A percentile compares a stretch with the other conserved stretches of the same genome.
Evolutionary conservation across 2,888 invertebrate species (phyloP).

Genomic region (Amiota communis): DNA sequence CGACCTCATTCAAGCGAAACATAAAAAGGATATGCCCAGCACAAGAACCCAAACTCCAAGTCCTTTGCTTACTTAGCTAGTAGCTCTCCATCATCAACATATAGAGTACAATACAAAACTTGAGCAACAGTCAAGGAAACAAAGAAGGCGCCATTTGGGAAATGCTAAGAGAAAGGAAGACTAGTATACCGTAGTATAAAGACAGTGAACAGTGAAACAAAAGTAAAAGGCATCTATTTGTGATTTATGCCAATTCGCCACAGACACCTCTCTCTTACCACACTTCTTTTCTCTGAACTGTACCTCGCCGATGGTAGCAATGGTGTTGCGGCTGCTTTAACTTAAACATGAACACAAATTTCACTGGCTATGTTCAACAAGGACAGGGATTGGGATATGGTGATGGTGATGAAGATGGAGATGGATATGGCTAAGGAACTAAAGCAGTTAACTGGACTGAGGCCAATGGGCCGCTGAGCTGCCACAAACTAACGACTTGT

Average conservation of each 20-base stretch:
- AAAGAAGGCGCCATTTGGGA: conserved; percentile 53
- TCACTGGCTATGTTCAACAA: not conserved
- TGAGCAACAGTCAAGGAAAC: conserved; percentile 42
- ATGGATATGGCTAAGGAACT: conserved; percentile 39
- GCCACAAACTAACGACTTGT: conserved; percentile 60
- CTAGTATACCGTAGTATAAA: conserved; percentile 28
- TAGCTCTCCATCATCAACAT: too few species aligned
- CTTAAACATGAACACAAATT: conserved; percentile 14
- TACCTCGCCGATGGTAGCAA: not conserved
- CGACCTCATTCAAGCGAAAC: conserved; percentile 67
- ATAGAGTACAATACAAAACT: conserved; percentile 8
- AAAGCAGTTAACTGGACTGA: conserved; percentile 4
- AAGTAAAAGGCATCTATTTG: conserved; percentile 59
- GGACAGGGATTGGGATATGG: not conserved
- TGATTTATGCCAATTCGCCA: conserved; percentile 53
- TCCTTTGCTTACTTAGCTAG: too few species aligned
- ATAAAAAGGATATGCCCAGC: conserved; percentile 23
- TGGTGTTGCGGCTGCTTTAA: conserved; percentile 22
- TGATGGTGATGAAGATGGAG: conserved; percentile 20
- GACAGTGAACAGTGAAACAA: conserved; percentile 10
- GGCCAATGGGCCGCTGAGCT: conserved; percentile 29
- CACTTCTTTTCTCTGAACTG: not conserved
- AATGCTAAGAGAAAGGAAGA: conserved; percentile 37
- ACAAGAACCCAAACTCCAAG: not conserved
- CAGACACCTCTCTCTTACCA: too few species aligned